phyloP scores from a whole-genome alignment of 2,113 vertebrate species.

The Vulpes vulpes region DNA sequence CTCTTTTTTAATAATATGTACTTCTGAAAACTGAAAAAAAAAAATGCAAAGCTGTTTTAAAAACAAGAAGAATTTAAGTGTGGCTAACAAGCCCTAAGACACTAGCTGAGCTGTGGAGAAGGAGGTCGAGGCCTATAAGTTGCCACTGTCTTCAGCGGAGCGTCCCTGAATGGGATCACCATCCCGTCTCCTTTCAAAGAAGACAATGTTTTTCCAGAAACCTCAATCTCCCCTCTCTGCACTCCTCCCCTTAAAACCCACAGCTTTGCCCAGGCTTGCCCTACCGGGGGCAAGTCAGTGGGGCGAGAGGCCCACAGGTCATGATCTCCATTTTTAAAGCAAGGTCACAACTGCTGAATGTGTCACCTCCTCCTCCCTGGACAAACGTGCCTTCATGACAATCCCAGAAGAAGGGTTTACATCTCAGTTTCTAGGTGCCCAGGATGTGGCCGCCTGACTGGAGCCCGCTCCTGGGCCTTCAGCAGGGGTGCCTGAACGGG shows the following conservation, averaged over 20 bases:
- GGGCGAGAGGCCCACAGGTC: not conserved
- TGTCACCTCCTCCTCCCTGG: not conserved
- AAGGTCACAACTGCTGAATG: not conserved
- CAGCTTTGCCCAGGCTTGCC: not conserved
- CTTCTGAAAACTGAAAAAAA: not conserved
- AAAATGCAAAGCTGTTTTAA: not conserved
- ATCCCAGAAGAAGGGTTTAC: not conserved
- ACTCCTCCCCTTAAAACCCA: not conserved
- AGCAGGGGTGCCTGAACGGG: accelerated
- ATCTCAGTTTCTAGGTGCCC: no score
- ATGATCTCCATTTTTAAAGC: not conserved
- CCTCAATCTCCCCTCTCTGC: not conserved
- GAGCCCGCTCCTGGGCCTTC: not conserved
- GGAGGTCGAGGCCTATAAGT: not conserved
- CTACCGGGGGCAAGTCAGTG: not conserved
- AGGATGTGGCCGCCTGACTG: not conserved
- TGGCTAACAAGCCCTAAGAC: not conserved
- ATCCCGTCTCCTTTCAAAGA: not conserved
- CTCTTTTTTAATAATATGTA: not conserved
- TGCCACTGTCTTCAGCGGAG: not conserved
- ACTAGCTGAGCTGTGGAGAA: not conserved
- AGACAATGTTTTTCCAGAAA: not conserved
- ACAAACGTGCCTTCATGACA: not conserved
- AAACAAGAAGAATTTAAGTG: not conserved
- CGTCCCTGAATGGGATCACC: not conserved